Evolutionary conservation across 92 coral and sea anemone genomes (phyloP), one percentile per base, ranked within the genome.

Genomic region (Bergia sp.): DNA sequence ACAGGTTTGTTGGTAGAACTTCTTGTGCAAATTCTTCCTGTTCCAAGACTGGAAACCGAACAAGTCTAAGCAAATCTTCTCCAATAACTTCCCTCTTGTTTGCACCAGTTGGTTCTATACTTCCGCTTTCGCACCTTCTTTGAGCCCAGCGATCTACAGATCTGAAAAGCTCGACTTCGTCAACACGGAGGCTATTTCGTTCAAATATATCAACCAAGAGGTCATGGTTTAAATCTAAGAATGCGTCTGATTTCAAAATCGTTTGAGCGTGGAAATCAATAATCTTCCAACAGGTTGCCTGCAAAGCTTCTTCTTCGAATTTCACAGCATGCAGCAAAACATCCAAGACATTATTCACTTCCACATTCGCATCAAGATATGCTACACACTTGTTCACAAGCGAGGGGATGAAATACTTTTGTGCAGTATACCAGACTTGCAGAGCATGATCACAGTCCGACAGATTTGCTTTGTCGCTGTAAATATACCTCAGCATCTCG

Each of bases 381-480:
- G 10, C 10, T 21, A 64, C 57, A n/a, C 86, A 82, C 49, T 82
- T 37, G 8, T 82, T 10, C 67, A 23, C 29, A 12, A 82, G 86
- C 7, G 86, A 82, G 21, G 86, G 86, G 50, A 82, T 65, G 76
- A 82, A 82, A 20, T 82, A 82, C 45, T 82, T 82, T 13, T 64
- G 13, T 7, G 76, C 76, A 9, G 61, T 21, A 82, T 64, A 64
- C 86, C 86, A 82, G 86, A 82, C 75, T 0, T 42, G 53, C 6
- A 82, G 15, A 15, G 74, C 76, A 21, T 44, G 74, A 7, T n/a
- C 58, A 18, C 53, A 37, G 20, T 65, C 20, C 36, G 29, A 41
- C 37, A 61, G 36, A 40, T 7, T 3, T 2, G 42, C 76, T 20
- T 39, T 15, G 18, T 82, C 86, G 76, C 86, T 82, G 38, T 82